Evolutionary conservation across 2,113 vertebrate genomes (phyloP), one percentile per base, ranked within the genome.

Genomic region (Leucopternis melanops): DNA sequence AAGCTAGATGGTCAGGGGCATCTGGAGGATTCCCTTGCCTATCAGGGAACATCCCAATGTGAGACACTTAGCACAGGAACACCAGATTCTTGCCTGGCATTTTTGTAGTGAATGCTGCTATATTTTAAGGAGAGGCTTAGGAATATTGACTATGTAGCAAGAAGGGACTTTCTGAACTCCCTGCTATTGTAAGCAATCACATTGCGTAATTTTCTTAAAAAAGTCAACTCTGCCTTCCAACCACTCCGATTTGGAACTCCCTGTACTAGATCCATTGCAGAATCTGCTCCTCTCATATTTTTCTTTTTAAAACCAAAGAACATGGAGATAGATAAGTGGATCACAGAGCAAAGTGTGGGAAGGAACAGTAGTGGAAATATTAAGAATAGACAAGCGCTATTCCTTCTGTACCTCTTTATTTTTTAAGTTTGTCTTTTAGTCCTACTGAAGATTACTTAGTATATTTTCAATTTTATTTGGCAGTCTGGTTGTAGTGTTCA

Each of bases 1-100:
- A 40, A 52, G 0, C 6, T 52, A 73, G 19, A 52, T 0, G 3
- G 27, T 29, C 19, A 22, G 50, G 19, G 4, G n/a, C 7, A 7
- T 45, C 58, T 63, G 36, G n/a, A 82, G 26, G 19, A 62, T 23
- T 69, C 29, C 29, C 15, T 8, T n/a, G 11, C 25, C 9, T 29
- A 42, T 4, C 14, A 22, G 34, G 29, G 63, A 75, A 34, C 11
- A 59, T 23, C 17, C 5, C 38, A 27, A 3, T 20, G 15, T 66
- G 49, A 55, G 31, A 61, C 0, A 2, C 18, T 29, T 88, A 73
- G 59, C 26, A 57, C 10, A 50, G 32, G 32, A 84, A 34, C 16
- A 61, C 6, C 32, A 44, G 42, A 26, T 69, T 80, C 47, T 62
- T 85, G 42, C 18, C 55, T 50, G 31, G 8, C 6, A 40, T 42